Evolutionary conservation across 2,797 vertebrate species (phyloP).

Genomic region (Cyprinella venusta): DNA sequence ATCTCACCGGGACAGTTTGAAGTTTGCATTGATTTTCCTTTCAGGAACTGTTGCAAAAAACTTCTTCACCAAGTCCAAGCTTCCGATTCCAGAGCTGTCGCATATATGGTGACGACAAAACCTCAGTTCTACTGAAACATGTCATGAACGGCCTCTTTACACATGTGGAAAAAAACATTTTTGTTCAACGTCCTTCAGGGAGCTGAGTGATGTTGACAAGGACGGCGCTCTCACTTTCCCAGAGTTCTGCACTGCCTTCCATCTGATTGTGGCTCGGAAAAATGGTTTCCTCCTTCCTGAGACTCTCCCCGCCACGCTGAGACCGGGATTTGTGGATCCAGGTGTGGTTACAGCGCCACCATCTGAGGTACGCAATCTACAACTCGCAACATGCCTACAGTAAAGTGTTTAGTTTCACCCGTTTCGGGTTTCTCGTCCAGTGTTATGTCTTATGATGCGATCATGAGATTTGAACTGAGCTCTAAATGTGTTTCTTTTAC

Average conservation of each 20-base stretch:
- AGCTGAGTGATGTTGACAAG: constrained; percentile 93
- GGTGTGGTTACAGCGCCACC: neutral
- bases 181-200: constrained; percentile 74
- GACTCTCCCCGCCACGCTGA: constrained; percentile 84
- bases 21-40: constrained; percentile 53
- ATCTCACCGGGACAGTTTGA: neutral
- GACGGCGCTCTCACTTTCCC: constrained; percentile 90
- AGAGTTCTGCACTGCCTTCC: constrained; percentile 96
- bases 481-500: constrained; percentile 43
- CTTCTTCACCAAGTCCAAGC: constrained; percentile 98
- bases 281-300: constrained; percentile 93
- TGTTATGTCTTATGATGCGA: neutral
- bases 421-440: neutral
- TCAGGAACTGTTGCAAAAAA: constrained; percentile 92
- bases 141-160: neutral
- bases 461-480: neutral
- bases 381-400: neutral
- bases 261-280: constrained; percentile 96
- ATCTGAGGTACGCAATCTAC: constrained; percentile 14
- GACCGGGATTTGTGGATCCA: constrained; percentile 61
- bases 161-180: neutral
- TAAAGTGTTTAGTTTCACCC: neutral
- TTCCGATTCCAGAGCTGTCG: constrained; percentile 94
- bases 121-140: neutral
- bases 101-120: constrained; percentile 89